Base-by-base conservation (phyloP, 2,797 vertebrate species). In the Florisuga fusca region DNA sequence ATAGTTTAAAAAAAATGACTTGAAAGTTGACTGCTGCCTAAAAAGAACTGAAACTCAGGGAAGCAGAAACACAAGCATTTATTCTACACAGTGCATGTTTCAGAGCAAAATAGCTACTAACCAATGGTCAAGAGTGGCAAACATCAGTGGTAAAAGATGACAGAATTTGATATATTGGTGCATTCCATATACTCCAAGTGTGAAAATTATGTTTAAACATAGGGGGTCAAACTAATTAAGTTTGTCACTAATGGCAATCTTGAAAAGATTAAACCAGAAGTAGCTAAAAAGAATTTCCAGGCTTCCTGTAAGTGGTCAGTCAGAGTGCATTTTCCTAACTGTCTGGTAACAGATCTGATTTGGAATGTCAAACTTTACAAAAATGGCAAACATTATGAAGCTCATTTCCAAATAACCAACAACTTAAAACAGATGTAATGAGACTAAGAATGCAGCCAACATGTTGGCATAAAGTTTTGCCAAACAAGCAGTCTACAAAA, bases 341-440 rank as follows among this genome's bases (percentile, higher is more conserved):
- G 91, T 85, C 89, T 90, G 89, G 41, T 85, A 71, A 97, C 36
- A 92, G 76, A 95, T 78, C 84, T 12, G 81, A 88, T 85, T 86
- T 13, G 26, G 76, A 87, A 90, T 3, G 73, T 75, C 91, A 95
- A 61, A 86, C 91, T 86, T 38, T 81, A 82, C 83, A 66, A 96
- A 96, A 96, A 95, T 8, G 61, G 93, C 90, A 96, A 97, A 92
- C 22, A 46, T 89, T 77, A 51, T 55, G 81, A 89, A 96, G 93
- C 66, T 89, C 73, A 75, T 89, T 96, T 95, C 85, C 88, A 97
- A 90, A 90, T 53, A 94, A 55, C 67, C 67, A 92, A 83, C 86
- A 97, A 95, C 67, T 92, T 94, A 87, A 79, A 96, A 71, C 66
- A 97, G 78, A 95, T 68, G 58, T 69, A 96, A 96, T 83, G 86